A percentile compares a stretch with the other conserved stretches of the same genome.
phyloP scores from a whole-genome alignment of 2,797 vertebrate genomes.

The Cichlasoma orientale region DNA sequence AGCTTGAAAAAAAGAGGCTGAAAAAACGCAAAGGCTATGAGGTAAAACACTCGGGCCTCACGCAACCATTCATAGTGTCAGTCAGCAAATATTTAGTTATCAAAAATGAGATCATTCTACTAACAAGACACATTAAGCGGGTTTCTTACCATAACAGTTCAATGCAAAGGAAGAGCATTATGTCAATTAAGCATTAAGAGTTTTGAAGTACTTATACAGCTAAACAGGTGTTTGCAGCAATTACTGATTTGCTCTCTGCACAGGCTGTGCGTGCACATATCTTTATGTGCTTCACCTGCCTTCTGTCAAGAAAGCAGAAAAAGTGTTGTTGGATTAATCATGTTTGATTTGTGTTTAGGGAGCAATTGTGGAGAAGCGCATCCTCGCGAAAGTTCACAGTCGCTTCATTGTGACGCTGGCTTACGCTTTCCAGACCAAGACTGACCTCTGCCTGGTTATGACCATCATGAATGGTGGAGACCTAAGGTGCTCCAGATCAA shows the following conservation, averaged over 20 bases:
- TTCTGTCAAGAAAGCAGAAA: neutral
- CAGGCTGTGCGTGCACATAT: neutral
- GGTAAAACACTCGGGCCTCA: constrained; percentile 51
- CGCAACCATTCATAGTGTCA: neutral
- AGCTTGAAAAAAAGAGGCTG: constrained; percentile 83
- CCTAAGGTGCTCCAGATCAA: constrained; percentile 72
- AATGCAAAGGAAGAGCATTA: neutral
- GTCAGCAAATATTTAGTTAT: neutral
- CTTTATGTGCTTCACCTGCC: neutral
- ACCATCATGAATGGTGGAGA: constrained; percentile 86
- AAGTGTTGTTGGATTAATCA: neutral
- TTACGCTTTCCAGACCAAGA: constrained; percentile 85
- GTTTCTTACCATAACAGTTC: no score
- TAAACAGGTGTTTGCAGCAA: neutral
- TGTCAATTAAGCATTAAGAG: neutral
- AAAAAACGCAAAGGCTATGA: constrained; percentile 83
- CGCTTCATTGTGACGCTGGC: constrained; percentile 83
- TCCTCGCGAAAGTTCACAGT: constrained; percentile 83
- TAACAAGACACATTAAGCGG: no score
- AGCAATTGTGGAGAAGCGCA: constrained; percentile 82
- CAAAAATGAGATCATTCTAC: neutral
- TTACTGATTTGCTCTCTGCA: neutral
- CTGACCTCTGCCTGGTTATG: constrained; percentile 83
- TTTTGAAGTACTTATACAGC: neutral
- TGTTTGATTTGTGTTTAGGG: constrained; percentile 66